Base-by-base conservation (phyloP, 2,797 vertebrate genomes). In the Pachyuromys duprasi region DNA sequence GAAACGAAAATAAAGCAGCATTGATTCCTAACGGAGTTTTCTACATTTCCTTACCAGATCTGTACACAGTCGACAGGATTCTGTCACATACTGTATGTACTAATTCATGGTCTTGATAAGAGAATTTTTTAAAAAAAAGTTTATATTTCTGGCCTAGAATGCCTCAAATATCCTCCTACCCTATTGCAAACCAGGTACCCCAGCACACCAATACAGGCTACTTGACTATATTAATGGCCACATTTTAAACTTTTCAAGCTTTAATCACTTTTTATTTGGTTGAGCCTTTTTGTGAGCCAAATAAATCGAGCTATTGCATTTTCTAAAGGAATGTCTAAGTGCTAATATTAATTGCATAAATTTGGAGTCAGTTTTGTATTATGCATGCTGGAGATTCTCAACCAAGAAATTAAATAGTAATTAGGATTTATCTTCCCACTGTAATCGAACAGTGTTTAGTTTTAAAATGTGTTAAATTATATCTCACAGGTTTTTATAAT, bases 371-470 rank as follows among this genome's bases (percentile, higher is more conserved):
- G 53, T 97, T 98, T 97, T 97, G 92, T 86, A 97, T 98, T 98
- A 96, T 75, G 96, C 36, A 97, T 92, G 90, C 88, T 94, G 96
- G 95, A 94, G 92, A 98, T 95, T 98, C 98, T 91, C 86, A 98
- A 84, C 87, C 95, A 97, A 97, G 96, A 97, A 98, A 98, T 97
- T 97, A 97, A 82, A 95, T 0, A 95, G 93, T n/a, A 98, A 98
- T 98, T 98, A 97, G 95, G 97, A 98, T 94, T 98, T 98, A 97
- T 92, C 57, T 82, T 97, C 94, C 57, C 98, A 97, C 97, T 98
- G 96, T 78, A 92, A 97, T 94, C 67, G 91, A 94, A 97, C 24
- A 70, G 86, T 90, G 92, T 91, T 97, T 95, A 91, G 96, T 98
- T 89, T 96, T 94, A 93, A 93, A 97, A 96, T 96, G 93, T 95